Conservation (phyloP, 2,113 vertebrate genomes). For the Pterocles gutturalis region DNA sequence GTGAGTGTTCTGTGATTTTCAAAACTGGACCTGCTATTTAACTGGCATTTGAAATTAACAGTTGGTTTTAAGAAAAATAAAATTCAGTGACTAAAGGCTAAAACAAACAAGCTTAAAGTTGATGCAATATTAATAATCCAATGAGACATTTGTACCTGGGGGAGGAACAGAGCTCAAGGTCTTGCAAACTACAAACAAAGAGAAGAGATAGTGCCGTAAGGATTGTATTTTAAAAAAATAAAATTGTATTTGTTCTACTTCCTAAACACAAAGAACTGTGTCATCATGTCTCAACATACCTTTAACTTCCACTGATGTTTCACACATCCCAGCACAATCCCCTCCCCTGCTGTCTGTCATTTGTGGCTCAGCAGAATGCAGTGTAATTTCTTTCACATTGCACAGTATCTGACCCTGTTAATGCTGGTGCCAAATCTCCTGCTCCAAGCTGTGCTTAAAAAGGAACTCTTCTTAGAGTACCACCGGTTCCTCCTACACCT, state of each 20-base stretch:
- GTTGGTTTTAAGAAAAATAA: constrained; percentile 26
- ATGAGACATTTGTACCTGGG: constrained; percentile 59
- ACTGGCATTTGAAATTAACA: not conserved
- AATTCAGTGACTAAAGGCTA: constrained; percentile 32
- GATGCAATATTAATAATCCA: constrained; percentile 75
- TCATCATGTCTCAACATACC: not conserved
- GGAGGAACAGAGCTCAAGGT: constrained; percentile 74
- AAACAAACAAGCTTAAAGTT: constrained; percentile 59
- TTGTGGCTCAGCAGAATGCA: not conserved
- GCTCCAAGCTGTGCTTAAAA: not conserved
- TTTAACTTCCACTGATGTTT: not conserved
- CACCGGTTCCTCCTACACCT: not conserved
- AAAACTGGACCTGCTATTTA: not conserved
- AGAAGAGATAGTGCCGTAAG: not conserved
- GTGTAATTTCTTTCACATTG: not conserved
- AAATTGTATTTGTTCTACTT: not conserved
- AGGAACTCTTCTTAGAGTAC: not conserved
- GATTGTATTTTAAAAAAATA: not conserved
- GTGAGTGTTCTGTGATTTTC: not conserved
- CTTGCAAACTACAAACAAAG: constrained; percentile 56
- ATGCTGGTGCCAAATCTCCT: not conserved
- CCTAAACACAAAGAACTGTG: not conserved
- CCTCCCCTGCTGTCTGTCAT: not conserved
- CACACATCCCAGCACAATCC: not conserved
- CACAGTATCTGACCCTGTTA: not conserved